A percentile compares a stretch with the other conserved stretches of the same genome.
These are phyloP conservation scores for Philereme transversata DNA, from an alignment of 2,888 invertebrate genomes.

Conservation along the genomic window DNA sequence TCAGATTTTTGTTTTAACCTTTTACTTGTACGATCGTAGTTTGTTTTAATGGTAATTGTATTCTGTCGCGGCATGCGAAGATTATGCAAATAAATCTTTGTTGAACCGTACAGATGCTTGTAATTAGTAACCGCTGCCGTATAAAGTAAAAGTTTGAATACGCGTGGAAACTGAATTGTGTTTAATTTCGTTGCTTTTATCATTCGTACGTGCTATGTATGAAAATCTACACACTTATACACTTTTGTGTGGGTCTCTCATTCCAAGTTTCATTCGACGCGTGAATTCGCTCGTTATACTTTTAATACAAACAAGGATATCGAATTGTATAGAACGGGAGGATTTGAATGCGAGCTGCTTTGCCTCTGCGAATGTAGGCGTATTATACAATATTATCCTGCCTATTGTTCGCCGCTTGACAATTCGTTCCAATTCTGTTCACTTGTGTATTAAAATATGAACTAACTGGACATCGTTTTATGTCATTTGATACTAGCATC, in stretches of 20 bases:
- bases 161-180: slow-evolving; percentile 29
- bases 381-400: slow-evolving; percentile 53
- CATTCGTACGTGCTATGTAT: slow-evolving; percentile 18
- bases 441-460: slow-evolving; percentile 36
- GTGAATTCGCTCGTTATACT: slow-evolving; percentile 53
- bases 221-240: slow-evolving; percentile 12
- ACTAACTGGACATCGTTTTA: slow-evolving; percentile 29
- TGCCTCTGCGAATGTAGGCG: slow-evolving; percentile 50
- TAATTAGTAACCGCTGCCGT: slow-evolving; percentile 39
- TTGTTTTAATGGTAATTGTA: slow-evolving; percentile 55
- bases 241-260: slow-evolving; percentile 33
- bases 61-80: slow-evolving; percentile 49
- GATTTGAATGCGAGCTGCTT: slow-evolving; percentile 48
- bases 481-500: slow-evolving; percentile 35
- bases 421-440: slow-evolving; percentile 49
- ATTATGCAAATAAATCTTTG: slow-evolving; percentile 50
- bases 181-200: slow-evolving; percentile 26
- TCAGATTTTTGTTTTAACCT: slow-evolving; percentile 56
- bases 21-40: slow-evolving; percentile 54
- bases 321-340: slow-evolving; percentile 47
- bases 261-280: slow-evolving; percentile 43
- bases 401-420: slow-evolving; percentile 58
- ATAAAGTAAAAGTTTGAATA: slow-evolving; percentile 33
- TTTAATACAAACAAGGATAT: slow-evolving; percentile 57
- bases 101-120: slow-evolving; percentile 39